Evolutionary conservation across 1,140 invertebrate genomes (phyloP).

Genomic region (Doryteuthis pealeii): DNA sequence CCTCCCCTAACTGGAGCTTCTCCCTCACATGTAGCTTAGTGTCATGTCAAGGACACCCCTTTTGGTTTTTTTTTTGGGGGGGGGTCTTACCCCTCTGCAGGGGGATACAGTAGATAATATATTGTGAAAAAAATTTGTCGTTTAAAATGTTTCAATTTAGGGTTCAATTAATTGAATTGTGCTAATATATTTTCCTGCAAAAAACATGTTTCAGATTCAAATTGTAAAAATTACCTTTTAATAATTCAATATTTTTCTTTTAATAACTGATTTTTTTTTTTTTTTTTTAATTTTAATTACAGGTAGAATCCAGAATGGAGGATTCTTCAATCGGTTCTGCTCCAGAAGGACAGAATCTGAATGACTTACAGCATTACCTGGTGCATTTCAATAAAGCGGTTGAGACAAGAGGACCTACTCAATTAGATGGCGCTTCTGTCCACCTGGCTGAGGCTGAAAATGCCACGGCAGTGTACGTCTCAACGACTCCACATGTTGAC

Average conservation of each 20-base stretch:
- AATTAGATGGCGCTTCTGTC: constrained; percentile 18
- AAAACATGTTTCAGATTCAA: neutral
- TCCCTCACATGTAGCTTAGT: too few relatives aligned
- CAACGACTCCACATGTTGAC: constrained; percentile 7
- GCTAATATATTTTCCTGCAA: too few relatives aligned
- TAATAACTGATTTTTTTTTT: neutral
- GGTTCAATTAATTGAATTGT: too few relatives aligned
- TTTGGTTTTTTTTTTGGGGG: too few relatives aligned
- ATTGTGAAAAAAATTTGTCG: too few relatives aligned
- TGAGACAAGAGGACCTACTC: constrained; percentile 32
- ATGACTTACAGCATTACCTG: constrained; percentile 80
- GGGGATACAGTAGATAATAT: too few relatives aligned
- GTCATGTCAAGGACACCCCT: too few relatives aligned
- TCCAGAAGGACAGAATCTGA: constrained; percentile 61
- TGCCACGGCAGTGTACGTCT: constrained; percentile 15
- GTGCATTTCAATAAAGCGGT: constrained; percentile 86
- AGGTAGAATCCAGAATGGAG: constrained; percentile 24
- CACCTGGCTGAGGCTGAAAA: constrained; percentile 22
- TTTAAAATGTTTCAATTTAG: too few relatives aligned
- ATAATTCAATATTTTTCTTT: too few relatives aligned
- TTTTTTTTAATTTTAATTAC: constrained; percentile 1
- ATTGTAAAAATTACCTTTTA: too few relatives aligned
- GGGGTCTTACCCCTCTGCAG: too few relatives aligned
- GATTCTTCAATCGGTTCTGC: constrained; percentile 19
- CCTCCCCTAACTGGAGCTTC: too few relatives aligned